Evolutionary conservation across 2,113 vertebrate species (phyloP).

Genomic region (Sus scrofa): DNA sequence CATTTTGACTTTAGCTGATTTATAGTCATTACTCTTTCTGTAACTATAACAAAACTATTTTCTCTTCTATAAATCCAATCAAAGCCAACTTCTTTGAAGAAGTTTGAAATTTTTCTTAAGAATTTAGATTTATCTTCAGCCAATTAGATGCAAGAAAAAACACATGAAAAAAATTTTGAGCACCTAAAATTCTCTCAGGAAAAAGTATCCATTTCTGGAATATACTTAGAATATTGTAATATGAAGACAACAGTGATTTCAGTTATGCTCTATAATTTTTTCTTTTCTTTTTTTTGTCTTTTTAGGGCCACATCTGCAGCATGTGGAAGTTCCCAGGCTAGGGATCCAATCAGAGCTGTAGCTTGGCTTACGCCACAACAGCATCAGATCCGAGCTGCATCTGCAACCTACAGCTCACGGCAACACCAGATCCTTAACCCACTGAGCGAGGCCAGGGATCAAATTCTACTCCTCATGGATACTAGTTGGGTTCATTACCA

Average conservation of each 20-base stretch:
- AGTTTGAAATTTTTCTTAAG: constrained; percentile 1
- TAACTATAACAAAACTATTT: neutral
- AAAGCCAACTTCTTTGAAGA: neutral
- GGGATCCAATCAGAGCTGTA: no score
- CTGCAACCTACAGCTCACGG: no score
- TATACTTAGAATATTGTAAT: neutral
- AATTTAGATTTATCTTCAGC: neutral
- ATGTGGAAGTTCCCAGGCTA: no score
- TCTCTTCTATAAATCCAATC: neutral
- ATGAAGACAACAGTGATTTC: neutral
- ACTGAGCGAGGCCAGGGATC: no score
- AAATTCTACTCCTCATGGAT: no score
- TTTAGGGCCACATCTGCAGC: no score
- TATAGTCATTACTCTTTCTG: neutral
- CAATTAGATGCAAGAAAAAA: neutral
- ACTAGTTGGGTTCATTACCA: no score
- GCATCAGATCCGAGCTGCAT: no score
- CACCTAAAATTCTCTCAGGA: neutral
- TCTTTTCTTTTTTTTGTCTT: no score
- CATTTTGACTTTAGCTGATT: neutral
- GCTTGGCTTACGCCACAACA: no score
- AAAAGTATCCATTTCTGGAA: neutral
- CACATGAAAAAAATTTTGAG: neutral
- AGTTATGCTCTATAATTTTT: neutral
- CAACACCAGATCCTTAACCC: no score